Evolutionary conservation across 2,113 vertebrate genomes (phyloP).

Genomic region (Thymallus thymallus): DNA sequence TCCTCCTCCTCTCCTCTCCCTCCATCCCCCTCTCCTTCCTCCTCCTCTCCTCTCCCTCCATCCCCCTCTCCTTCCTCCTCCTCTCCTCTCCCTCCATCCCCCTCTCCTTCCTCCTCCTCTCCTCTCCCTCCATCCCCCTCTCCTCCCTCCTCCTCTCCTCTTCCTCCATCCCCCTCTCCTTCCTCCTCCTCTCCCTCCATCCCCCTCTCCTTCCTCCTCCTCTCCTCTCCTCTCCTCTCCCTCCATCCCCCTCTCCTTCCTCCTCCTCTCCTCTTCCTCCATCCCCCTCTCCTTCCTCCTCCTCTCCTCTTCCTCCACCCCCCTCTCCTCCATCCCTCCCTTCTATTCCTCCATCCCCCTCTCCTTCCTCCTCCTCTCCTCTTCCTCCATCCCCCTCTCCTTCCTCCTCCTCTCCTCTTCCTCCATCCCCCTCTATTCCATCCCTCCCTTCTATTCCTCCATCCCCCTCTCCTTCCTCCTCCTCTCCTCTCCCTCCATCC

Average conservation of each 20-base stretch:
- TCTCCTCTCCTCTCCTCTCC: no score
- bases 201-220: neutral
- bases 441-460: conserved; percentile 6
- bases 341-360: conserved; percentile 3
- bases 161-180: neutral
- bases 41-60: no score
- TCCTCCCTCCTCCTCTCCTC: neutral
- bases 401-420: neutral
- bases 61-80: neutral
- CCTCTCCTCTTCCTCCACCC: neutral
- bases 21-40: neutral
- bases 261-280: no score
- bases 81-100: neutral
- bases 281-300: neutral
- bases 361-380: neutral
- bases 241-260: neutral
- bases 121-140: neutral
- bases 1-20: neutral
- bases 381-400: neutral
- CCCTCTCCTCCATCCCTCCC: no score
- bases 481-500: neutral
- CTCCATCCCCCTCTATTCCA: neutral
- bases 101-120: neutral
- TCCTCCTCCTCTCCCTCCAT: neutral
- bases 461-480: neutral